Base-by-base conservation (phyloP, 1,140 invertebrate species). In the Aleiodes sp. region DNA sequence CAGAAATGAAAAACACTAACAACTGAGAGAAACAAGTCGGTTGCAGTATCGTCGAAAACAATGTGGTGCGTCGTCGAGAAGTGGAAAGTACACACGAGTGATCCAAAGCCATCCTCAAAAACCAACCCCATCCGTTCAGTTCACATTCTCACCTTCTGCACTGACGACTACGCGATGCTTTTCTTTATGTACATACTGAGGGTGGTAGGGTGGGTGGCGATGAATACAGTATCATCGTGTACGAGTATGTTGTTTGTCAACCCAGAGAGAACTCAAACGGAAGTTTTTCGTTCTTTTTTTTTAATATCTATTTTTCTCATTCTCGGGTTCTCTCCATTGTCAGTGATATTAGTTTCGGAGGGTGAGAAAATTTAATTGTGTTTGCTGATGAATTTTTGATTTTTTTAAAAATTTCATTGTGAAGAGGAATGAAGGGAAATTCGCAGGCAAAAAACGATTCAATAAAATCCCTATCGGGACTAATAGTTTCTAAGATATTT, bases 11-110 rank as follows among this genome's bases (percentile, higher is more conserved):
- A 39, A 39, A 37, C 19, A 24, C 16, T 35, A 12, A 62, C 31
- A 37, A 62, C 21, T 26, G 26, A 35, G 16, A 59, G 26, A n/a
- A 43, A 46, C 57, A 61, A 68, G 66, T 68, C 29, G n/a, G 57
- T 68, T n/a, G 4, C 35, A 62, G 35, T 61, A 62, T 39, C 16
- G 57, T 29, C 35, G 41, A 68, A 68, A 68, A 68, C 66, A 68
- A 68, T 68, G 66, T 68, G 28, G 19, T 56, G 33, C 56, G 35
- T 68, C 43, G 52, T 68, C 43, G 59, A 46, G 41, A 33, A 46
- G 57, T 62, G 41, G 26, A 62, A 31, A 68, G 35, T 60, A 67
- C 56, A 67, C 65, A 67, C 29, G 37, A 65, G 43, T 65, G 28
- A 65, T 65, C 24, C 43, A 65, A 46, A 26, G 29, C 46, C 28